These are phyloP conservation scores for Pectinophora gossypiella DNA, from an alignment of 1,140 invertebrate genomes.

Conservation along the genomic window DNA sequence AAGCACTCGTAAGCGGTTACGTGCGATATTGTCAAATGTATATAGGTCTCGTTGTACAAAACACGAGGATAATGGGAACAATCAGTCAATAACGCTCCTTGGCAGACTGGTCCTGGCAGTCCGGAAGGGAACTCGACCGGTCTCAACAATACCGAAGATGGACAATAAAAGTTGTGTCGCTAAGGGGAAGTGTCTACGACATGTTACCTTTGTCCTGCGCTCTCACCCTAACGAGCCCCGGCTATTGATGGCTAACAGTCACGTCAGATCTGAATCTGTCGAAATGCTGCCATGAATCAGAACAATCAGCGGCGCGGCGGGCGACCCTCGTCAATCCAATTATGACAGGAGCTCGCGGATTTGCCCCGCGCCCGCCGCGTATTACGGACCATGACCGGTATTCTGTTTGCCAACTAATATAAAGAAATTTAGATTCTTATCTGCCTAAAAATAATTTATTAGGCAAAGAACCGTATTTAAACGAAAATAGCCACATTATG, in stretches of 20 bases:
- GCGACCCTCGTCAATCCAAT: constrained; percentile 51
- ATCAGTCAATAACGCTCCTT: constrained; percentile 20
- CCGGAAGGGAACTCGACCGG: constrained; percentile 43
- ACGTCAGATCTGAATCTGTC: constrained; percentile 39
- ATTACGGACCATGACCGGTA: too few species aligned
- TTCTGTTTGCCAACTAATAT: constrained; percentile 11
- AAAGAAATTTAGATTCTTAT: constrained; percentile 31
- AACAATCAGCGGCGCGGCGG: constrained; percentile 36
- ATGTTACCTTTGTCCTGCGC: constrained; percentile 13
- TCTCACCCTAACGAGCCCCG: constrained; percentile 34
- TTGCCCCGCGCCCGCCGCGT: not conserved
- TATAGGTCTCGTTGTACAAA: not conserved
- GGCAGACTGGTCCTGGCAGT: constrained; percentile 19
- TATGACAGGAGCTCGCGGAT: constrained; percentile 35
- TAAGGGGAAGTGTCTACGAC: constrained; percentile 43
- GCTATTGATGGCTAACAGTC: constrained; percentile 36
- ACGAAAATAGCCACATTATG: not conserved
- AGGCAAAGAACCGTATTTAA: not conserved
- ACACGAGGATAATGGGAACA: constrained; percentile 18
- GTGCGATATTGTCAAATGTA: not conserved
- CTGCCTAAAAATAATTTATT: constrained; percentile 15
- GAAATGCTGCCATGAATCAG: constrained; percentile 34
- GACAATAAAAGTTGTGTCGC: constrained; percentile 37
- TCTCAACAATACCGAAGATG: constrained; percentile 38
- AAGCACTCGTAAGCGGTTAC: constrained; percentile 1